Conservation (phyloP, 2,113 vertebrate species). For the Ceyx margarethae region DNA sequence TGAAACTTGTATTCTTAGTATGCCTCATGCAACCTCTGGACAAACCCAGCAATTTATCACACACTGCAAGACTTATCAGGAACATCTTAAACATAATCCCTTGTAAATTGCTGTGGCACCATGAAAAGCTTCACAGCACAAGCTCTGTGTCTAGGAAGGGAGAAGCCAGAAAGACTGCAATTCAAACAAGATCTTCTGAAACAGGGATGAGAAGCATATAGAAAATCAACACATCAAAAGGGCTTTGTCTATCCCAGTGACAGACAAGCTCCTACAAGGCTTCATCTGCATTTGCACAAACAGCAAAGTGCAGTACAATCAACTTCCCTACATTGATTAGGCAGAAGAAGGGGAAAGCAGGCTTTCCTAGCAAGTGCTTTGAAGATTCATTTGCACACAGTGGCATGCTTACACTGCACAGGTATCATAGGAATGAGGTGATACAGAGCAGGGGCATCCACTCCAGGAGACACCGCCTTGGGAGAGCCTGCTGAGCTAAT, state of each 20-base stretch:
- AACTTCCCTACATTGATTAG: background rate
- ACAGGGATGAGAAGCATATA: background rate
- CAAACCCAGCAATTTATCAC: background rate
- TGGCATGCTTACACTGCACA: background rate
- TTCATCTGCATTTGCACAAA: constrained; percentile 23
- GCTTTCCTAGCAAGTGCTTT: background rate
- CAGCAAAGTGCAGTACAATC: background rate
- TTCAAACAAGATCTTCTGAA: background rate
- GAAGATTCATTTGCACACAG: background rate
- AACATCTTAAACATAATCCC: background rate
- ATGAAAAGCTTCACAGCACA: background rate
- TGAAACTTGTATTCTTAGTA: background rate
- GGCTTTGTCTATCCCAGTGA: background rate
- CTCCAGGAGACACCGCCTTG: fast-evolving
- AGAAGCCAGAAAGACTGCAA: background rate
- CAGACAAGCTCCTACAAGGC: background rate
- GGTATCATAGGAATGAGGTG: background rate
- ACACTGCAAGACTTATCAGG: background rate
- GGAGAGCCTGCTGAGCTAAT: background rate
- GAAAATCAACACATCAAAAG: constrained; percentile 3
- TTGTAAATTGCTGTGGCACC: background rate
- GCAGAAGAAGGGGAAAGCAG: background rate
- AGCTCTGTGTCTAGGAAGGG: background rate
- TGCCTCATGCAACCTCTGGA: background rate
- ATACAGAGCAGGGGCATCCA: fast-evolving